Evolutionary conservation across 2,888 invertebrate species (phyloP).

Genomic region (Phania funesta): DNA sequence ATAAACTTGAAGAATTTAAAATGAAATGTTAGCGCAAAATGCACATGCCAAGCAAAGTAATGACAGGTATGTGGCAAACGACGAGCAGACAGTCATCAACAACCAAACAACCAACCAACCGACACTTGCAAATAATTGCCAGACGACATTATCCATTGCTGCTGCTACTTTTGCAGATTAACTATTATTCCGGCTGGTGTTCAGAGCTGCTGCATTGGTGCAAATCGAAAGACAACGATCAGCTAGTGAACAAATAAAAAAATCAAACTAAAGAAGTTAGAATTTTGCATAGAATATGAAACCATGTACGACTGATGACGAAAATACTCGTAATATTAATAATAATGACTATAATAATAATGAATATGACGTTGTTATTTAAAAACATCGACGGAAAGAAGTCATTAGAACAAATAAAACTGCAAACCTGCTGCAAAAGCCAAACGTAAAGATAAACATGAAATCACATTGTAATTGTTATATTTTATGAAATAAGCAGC

Average conservation of each 20-base stretch:
- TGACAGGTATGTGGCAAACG: slow-evolving; percentile 29
- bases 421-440: slow-evolving; percentile 47
- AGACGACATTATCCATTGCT: slow-evolving; percentile 6
- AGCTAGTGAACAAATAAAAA: not conserved
- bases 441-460: slow-evolving; percentile 40
- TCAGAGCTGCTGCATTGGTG: not conserved
- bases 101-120: not conserved
- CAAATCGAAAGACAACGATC: slow-evolving; percentile 25
- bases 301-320: not conserved
- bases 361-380: slow-evolving; percentile 56
- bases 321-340: too few species aligned
- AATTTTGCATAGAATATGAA: slow-evolving; percentile 22
- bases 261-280: not conserved
- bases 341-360: not conserved
- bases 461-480: slow-evolving; percentile 51
- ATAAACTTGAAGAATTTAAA: slow-evolving; percentile 52
- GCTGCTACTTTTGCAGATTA: slow-evolving; percentile 12
- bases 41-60: slow-evolving; percentile 59
- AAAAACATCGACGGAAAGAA: slow-evolving; percentile 64
- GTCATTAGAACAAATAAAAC: slow-evolving; percentile 65
- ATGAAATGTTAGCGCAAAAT: slow-evolving; percentile 47
- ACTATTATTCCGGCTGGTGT: too few species aligned
- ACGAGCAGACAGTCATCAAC: not conserved
- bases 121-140: slow-evolving; percentile 15
- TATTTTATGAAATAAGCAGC: slow-evolving; percentile 38